These are phyloP conservation scores for Hydropsyche betteni DNA, from an alignment of 2,888 invertebrate species.

Conservation along the genomic window DNA sequence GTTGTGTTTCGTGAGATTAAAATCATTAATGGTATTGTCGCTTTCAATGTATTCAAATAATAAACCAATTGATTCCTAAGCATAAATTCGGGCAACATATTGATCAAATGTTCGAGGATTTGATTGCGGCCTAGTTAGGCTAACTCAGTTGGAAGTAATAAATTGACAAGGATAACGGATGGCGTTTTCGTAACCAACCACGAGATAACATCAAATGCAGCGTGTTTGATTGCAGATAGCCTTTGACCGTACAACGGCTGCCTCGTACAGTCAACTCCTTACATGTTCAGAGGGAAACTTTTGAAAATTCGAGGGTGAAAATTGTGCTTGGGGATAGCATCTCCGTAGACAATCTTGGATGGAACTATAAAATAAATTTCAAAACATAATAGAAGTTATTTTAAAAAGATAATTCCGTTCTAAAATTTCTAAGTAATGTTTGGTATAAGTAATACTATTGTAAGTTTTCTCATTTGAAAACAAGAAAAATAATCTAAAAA, in stretches of 20 bases:
- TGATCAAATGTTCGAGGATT: constrained; percentile 1
- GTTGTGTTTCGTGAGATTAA: too few relatives aligned
- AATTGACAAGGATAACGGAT: constrained; percentile 28
- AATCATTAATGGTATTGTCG: too few relatives aligned
- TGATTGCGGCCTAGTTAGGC: constrained; percentile 5
- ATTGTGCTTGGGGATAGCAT: too few relatives aligned
- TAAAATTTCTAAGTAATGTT: background rate
- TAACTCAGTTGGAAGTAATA: constrained; percentile 28
- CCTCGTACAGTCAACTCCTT: background rate
- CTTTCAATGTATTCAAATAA: too few relatives aligned
- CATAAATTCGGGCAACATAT: background rate
- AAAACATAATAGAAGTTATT: too few relatives aligned
- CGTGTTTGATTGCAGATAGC: constrained; percentile 25
- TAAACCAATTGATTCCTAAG: too few relatives aligned
- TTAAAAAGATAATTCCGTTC: too few relatives aligned
- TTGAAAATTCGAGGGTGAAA: too few relatives aligned
- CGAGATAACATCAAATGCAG: constrained; percentile 27
- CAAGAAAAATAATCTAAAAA: too few relatives aligned
- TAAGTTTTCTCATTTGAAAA: background rate
- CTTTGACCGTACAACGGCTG: background rate
- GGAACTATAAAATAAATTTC: too few relatives aligned
- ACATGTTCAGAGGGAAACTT: too few relatives aligned
- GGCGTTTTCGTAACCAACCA: constrained; percentile 24
- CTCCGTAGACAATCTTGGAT: too few relatives aligned
- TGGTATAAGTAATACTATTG: background rate